Evolutionary conservation across 2,797 vertebrate genomes (phyloP), one percentile per base, ranked within the genome.

Genomic region (Bradypodion ventrale): DNA sequence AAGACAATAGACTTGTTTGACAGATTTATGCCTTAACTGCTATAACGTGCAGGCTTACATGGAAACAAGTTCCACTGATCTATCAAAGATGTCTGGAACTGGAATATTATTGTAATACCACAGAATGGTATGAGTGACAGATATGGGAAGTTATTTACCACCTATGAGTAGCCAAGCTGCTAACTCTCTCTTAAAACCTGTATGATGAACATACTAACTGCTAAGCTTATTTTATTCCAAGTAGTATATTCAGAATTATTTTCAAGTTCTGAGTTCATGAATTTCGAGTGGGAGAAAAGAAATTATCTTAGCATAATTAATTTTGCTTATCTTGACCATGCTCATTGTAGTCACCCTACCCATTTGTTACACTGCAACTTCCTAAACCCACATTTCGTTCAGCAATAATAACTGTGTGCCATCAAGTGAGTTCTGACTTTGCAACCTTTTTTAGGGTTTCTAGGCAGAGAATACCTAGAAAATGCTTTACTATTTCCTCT

Each of bases 31-130:
- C 49, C 84, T 74, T 63, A 19, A 73, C 74, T 76, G 72, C 59
- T 90, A 80, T 35, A 44, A 63, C 1, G 37, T 44, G 49, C 73
- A 91, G 86, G 88, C 84, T 90, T 86, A 78, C 88, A 82, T 89
- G 65, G 16, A n/a, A 60, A 27, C 23, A 76, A 69, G 27, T 46
- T 37, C 37, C 35, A 32, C 19, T 44, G 46, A 70, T 35, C 60
- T 60, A 70, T 3, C n/a, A 69, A 85, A 69, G 29, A 68, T 35
- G 62, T 5, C 23, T 10, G 19, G 15, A 13, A 27, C 21, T 44
- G 49, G 49, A 85, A 49, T 10, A 10, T 80, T 75, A n/a, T 69
- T 69, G 2, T 21, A 3, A n/a, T 42, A n/a, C 49, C 56, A 80
- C 7, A 44, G 35, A 3, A 12, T 46, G 6, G 66, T 8, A 40